These are phyloP conservation scores for Microtus pennsylvanicus DNA, from an alignment of 2,113 vertebrate species.

Conservation along the genomic window DNA sequence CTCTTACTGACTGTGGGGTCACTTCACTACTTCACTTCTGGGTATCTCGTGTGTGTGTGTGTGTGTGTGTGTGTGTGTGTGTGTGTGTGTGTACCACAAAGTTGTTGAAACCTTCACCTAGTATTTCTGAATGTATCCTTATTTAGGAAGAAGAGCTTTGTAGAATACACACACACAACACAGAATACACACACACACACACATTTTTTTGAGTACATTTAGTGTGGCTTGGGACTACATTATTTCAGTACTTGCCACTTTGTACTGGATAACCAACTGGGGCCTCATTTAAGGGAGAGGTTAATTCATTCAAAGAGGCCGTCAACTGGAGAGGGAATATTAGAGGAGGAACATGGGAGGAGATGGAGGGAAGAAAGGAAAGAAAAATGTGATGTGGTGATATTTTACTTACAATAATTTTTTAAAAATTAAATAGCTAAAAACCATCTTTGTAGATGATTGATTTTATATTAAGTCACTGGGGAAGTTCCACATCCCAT, in stretches of 20 bases:
- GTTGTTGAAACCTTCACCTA: neutral
- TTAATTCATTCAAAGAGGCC: neutral
- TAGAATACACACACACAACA: neutral
- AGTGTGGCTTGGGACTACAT: neutral
- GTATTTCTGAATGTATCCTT: neutral
- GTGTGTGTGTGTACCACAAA: neutral
- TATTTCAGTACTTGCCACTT: neutral
- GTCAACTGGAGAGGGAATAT: neutral
- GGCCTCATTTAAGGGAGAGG: neutral
- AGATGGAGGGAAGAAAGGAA: neutral
- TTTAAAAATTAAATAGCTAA: neutral
- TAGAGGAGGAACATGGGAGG: neutral
- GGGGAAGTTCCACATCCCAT: neutral
- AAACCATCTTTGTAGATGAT: neutral
- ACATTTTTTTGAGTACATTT: neutral
- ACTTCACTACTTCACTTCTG: too few species aligned
- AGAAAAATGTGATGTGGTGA: neutral
- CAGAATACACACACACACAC: neutral
- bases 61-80: too few species aligned
- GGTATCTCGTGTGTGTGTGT: neutral
- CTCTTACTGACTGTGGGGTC: neutral
- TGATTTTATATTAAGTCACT: neutral
- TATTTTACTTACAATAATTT: neutral
- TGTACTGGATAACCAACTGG: neutral
- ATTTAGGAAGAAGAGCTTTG: neutral